These are phyloP conservation scores for Osmoderma eremita DNA, from an alignment of 2,888 invertebrate species.

Conservation along the genomic window DNA sequence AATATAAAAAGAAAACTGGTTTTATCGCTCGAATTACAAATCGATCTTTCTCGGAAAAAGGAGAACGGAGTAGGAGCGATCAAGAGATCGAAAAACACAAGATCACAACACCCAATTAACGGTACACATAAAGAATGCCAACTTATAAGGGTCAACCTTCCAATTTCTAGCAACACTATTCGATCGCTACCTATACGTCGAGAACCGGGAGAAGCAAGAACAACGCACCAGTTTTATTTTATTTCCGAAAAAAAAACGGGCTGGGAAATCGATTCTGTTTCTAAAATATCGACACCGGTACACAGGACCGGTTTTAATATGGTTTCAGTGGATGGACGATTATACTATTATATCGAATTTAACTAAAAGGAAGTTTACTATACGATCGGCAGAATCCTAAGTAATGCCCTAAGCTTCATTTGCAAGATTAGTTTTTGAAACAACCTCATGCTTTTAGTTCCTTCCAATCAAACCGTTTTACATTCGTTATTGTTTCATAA, in stretches of 20 bases:
- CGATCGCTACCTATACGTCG: constrained; percentile 28
- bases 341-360: not conserved
- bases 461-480: too few species aligned
- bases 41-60: constrained; percentile 22
- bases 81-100: constrained; percentile 54
- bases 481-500: too few species aligned
- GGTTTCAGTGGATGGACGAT: not conserved
- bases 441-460: too few species aligned
- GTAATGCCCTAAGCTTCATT: not conserved
- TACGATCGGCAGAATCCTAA: too few species aligned
- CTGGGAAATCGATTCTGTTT: constrained; percentile 48
- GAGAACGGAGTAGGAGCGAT: constrained; percentile 23
- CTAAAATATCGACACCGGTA: constrained; percentile 38
- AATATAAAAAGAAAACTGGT: not conserved
- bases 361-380: too few species aligned
- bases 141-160: constrained; percentile 46
- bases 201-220: constrained; percentile 43
- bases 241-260: constrained; percentile 58
- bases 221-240: constrained; percentile 54
- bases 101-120: constrained; percentile 58
- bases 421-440: not conserved
- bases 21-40: constrained; percentile 23
- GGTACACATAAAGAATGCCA: constrained; percentile 46
- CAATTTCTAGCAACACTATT: constrained; percentile 40
- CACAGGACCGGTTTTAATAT: constrained; percentile 16